Conservation (phyloP, 2,888 invertebrate species). For the Scaptomyza caliginosa region DNA sequence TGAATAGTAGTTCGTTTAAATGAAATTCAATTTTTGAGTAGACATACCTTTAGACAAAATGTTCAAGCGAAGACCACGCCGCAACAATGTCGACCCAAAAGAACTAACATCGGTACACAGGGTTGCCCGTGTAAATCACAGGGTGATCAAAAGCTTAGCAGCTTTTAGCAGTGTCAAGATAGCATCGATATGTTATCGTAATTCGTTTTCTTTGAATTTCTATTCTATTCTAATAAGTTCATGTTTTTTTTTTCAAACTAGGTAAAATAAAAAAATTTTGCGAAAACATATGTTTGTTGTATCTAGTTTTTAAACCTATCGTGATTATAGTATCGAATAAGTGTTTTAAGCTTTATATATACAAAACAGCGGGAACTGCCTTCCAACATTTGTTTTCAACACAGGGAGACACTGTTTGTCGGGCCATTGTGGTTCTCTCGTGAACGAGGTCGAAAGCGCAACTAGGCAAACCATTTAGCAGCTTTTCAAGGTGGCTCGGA, state of each 20-base stretch:
- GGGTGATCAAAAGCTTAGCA: background rate
- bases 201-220: background rate
- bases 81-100: slow-evolving; percentile 37
- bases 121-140: slow-evolving; percentile 1
- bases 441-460: background rate
- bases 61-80: slow-evolving; percentile 46
- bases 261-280: background rate
- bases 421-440: background rate
- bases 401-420: background rate
- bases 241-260: background rate
- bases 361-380: background rate
- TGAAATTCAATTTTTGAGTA: background rate
- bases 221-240: no score
- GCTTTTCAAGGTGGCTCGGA: background rate
- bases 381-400: background rate
- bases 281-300: background rate
- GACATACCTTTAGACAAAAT: slow-evolving; percentile 39
- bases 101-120: slow-evolving; percentile 25
- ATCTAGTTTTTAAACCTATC: no score
- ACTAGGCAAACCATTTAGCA: background rate
- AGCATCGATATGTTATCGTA: slow-evolving; percentile 2
- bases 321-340: no score
- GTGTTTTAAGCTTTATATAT: no score
- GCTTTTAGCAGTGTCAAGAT: slow-evolving; percentile 3
- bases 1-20: background rate